Evolutionary conservation across 2,888 invertebrate genomes (phyloP), one percentile per base, ranked within the genome.

Genomic region (Lepidochitona cinerea): DNA sequence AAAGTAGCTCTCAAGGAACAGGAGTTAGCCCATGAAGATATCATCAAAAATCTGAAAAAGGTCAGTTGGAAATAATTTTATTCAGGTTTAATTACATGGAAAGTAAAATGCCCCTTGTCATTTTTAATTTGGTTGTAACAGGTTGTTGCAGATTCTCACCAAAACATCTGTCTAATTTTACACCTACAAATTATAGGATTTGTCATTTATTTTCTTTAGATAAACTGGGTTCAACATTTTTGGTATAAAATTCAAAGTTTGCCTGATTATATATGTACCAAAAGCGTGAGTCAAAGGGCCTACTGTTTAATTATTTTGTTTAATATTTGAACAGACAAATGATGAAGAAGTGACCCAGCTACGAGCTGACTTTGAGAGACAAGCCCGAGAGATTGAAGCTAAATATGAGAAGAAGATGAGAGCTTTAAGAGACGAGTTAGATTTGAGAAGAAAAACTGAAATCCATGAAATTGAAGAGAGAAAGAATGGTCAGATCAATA

Each of bases 401-500:
- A 94, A 94, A 85, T 94, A 94, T 85, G 95, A 96, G 71, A 94
- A 94, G 84, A 95, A 95, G 87, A 93, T 96, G 80, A 91, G 93
- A 65, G 93, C 93, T 73, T 93, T 95, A 70, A 94, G 95, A 83
- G 92, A 94, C 49, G 97, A 97, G 91, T 93, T 96, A 87, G 93
- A 95, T 72, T 82, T 91, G 67, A 79, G 90, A 41, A 79, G 91
- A 26, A 91, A 91, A 80, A 90, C 90, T 37, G 91, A 92, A 79
- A 89, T 91, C 75, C 90, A 91, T 68, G 96, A 97, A 91, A 94
- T 97, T 9, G 97, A 97, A 88, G 97, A 97, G 87, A 93, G 96
- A 54, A 98, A 98, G 91, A 97, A 97, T 90, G 93, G 94, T 69
- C 97, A 97, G 88, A 93, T 97, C 4, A 93, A 94, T 12, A 94